Conservation (phyloP, 2,888 invertebrate genomes). For the Melinaea marsaeus region DNA sequence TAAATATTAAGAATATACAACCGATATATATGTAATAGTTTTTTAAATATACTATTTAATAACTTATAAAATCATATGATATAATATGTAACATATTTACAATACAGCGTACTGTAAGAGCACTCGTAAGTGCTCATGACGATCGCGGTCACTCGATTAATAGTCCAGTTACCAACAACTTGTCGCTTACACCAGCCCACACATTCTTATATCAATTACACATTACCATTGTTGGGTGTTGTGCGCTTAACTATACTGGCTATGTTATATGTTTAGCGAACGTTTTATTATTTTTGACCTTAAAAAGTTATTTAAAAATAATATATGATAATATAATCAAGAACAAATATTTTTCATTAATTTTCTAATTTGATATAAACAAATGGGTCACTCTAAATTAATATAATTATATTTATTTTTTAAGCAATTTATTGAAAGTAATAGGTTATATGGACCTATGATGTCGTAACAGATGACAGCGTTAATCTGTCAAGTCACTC, state of each 20-base stretch:
- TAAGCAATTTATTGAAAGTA: background rate
- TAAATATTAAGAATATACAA: no score
- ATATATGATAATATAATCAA: background rate
- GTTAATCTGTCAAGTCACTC: constrained; percentile 22
- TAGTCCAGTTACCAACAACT: constrained; percentile 61
- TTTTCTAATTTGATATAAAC: no score
- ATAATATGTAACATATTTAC: constrained; percentile 47
- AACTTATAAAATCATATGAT: constrained; percentile 34
- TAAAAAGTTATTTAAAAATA: background rate
- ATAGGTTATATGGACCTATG: background rate
- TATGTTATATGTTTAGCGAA: background rate
- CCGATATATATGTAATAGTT: background rate
- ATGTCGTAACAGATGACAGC: background rate
- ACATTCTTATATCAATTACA: constrained; percentile 12
- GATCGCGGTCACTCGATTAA: constrained; percentile 60
- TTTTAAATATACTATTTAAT: background rate
- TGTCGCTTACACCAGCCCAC: constrained; percentile 36
- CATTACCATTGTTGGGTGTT: background rate
- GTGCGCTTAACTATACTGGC: no score
- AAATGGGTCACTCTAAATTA: no score
- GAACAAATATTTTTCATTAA: no score
- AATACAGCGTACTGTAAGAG: constrained; percentile 47
- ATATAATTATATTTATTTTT: no score
- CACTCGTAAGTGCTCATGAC: constrained; percentile 50
- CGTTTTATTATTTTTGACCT: background rate